A percentile compares a stretch with the other conserved stretches of the same genome.
phyloP scores from a whole-genome alignment of 2,888 invertebrate genomes.

The Aspidiotus destructor region DNA sequence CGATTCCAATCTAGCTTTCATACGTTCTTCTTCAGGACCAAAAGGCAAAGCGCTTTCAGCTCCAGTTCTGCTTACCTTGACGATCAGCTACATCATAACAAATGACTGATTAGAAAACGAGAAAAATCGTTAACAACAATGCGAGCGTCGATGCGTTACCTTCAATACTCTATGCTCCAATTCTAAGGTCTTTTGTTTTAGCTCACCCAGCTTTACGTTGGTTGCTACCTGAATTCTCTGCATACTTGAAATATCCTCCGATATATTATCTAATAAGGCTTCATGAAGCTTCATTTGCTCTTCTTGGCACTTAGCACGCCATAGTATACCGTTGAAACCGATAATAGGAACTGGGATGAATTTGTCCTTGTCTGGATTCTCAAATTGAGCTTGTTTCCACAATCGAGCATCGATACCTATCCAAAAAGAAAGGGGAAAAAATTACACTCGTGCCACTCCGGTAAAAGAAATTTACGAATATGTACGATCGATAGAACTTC shows the following conservation, averaged over 20 bases:
- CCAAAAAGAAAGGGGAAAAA: conserved; percentile 35
- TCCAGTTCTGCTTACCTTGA: conserved; percentile 26
- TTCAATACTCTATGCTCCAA: conserved; percentile 74
- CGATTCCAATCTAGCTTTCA: conserved; percentile 76
- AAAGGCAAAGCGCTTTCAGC: conserved; percentile 45
- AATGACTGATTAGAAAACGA: too few species aligned
- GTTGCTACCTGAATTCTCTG: conserved; percentile 72
- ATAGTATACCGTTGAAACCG: conserved; percentile 59
- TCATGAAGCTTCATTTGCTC: conserved; percentile 74
- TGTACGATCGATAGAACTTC: neutral
- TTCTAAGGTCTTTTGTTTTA: conserved; percentile 58
- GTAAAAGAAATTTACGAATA: too few species aligned
- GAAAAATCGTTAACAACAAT: neutral
- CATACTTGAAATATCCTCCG: conserved; percentile 64
- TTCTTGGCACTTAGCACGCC: conserved; percentile 73
- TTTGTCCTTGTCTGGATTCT: conserved; percentile 84
- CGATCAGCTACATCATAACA: conserved; percentile 17
- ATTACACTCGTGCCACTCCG: neutral
- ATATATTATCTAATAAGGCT: conserved; percentile 66
- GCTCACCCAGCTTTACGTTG: conserved; percentile 66
- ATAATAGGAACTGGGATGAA: conserved; percentile 90
- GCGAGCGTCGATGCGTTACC: conserved; percentile 44
- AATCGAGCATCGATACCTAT: conserved; percentile 79
- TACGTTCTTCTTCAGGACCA: conserved; percentile 79
- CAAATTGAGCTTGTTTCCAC: conserved; percentile 92